phyloP scores from a whole-genome alignment of 2,113 vertebrate species.

The Eretmochelys imbricata region DNA sequence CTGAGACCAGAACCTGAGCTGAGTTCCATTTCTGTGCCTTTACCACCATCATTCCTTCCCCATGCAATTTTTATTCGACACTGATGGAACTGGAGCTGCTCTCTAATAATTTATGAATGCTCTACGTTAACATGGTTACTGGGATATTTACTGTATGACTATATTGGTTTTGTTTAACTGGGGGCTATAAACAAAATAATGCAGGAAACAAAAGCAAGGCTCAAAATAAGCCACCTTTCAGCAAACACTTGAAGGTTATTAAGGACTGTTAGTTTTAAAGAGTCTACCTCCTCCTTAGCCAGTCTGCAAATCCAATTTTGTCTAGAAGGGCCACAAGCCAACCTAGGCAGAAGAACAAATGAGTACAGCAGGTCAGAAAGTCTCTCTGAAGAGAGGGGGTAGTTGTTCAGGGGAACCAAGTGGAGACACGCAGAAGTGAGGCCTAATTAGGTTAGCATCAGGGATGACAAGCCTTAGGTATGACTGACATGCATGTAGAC shows the following conservation, averaged over 20 bases:
- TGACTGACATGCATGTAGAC: neutral
- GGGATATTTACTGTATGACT: neutral
- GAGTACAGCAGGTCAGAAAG: neutral
- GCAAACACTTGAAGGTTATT: neutral
- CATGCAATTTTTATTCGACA: neutral
- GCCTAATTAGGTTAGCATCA: neutral
- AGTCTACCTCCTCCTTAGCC: neutral
- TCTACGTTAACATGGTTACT: neutral
- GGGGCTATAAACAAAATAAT: neutral
- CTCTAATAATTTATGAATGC: too few species aligned
- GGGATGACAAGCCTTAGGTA: neutral
- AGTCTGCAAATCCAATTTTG: neutral
- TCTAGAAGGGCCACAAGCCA: neutral
- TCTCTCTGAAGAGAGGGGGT: neutral
- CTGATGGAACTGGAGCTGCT: neutral
- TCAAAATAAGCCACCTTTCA: neutral
- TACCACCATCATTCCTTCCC: neutral
- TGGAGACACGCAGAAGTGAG: neutral
- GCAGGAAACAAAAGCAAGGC: neutral
- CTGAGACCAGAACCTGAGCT: neutral
- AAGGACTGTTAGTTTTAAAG: neutral
- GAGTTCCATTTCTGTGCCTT: neutral
- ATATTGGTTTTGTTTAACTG: neutral
- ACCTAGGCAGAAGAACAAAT: neutral
- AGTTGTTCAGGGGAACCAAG: neutral